phyloP scores from a whole-genome alignment of 1,140 invertebrate genomes.

The Apis dorsata region DNA sequence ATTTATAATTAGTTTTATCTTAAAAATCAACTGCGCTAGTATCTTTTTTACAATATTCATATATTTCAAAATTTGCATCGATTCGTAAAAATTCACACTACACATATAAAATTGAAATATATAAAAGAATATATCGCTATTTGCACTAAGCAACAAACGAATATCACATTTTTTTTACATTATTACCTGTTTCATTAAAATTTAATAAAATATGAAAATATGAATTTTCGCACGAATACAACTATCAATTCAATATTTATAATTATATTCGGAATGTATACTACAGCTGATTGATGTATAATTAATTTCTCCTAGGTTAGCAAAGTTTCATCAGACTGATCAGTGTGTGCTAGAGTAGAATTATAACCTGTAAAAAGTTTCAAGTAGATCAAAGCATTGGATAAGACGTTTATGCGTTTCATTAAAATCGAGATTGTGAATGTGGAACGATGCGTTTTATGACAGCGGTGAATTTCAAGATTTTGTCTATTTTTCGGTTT shows the following conservation, averaged over 20 bases:
- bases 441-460: conserved; percentile 50
- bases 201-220: conserved; percentile 3
- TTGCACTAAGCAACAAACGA: conserved; percentile 27
- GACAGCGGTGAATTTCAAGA: conserved; percentile 56
- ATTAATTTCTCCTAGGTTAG: conserved; percentile 39
- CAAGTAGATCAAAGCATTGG: background rate
- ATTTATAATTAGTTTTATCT: background rate
- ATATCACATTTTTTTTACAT: conserved; percentile 12
- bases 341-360: background rate
- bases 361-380: background rate
- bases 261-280: background rate
- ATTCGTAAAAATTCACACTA: background rate
- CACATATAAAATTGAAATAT: background rate
- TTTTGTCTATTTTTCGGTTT: conserved; percentile 60
- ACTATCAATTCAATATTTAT: background rate
- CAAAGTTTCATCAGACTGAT: conserved; percentile 23
- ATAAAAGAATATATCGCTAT: background rate
- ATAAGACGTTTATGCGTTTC: conserved; percentile 20
- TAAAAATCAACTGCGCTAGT: background rate
- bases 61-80: background rate
- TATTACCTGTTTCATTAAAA: conserved; percentile 6
- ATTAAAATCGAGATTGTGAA: background rate
- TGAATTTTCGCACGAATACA: background rate
- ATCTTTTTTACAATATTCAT: background rate
- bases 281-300: background rate